A percentile compares a stretch with the other conserved stretches of the same genome.
These are phyloP conservation scores for Yoshiicerus persimilis DNA, from an alignment of 1,140 invertebrate genomes.

Conservation along the genomic window DNA sequence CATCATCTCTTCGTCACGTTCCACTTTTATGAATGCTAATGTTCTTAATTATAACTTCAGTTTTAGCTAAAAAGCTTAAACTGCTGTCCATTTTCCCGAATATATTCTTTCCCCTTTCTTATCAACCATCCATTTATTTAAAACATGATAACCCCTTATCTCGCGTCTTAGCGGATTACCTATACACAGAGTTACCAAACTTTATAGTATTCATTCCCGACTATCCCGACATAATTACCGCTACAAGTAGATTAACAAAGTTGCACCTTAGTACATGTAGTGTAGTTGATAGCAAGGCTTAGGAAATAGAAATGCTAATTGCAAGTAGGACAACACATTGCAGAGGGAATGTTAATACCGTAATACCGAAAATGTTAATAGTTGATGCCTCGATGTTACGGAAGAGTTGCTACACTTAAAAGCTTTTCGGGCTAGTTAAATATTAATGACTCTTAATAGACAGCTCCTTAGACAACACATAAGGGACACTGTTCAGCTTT, in stretches of 20 bases:
- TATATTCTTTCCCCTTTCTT: not conserved
- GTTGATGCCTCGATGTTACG: not conserved
- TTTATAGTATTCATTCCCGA: not conserved
- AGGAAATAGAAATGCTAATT: not conserved
- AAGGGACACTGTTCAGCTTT: not conserved
- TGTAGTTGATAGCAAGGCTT: not conserved
- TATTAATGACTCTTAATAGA: conserved; percentile 11
- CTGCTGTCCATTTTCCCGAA: not conserved
- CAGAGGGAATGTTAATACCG: not conserved
- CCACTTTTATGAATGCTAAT: conserved; percentile 5
- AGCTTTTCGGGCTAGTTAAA: conserved; percentile 5
- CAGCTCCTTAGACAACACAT: not conserved
- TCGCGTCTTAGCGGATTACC: not conserved
- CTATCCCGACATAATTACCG: not conserved
- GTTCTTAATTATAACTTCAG: not conserved
- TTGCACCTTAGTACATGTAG: not conserved
- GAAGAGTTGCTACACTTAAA: not conserved
- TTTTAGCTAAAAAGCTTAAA: not conserved
- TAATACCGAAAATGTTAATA: conserved; percentile 13
- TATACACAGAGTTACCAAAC: not conserved
- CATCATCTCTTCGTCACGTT: not conserved
- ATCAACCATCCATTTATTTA: not conserved
- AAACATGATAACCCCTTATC: not conserved
- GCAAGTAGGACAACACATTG: conserved; percentile 11
- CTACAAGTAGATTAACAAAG: not conserved